Evolutionary conservation across 2,113 vertebrate species (phyloP).

Genomic region (Euleptes europaea): DNA sequence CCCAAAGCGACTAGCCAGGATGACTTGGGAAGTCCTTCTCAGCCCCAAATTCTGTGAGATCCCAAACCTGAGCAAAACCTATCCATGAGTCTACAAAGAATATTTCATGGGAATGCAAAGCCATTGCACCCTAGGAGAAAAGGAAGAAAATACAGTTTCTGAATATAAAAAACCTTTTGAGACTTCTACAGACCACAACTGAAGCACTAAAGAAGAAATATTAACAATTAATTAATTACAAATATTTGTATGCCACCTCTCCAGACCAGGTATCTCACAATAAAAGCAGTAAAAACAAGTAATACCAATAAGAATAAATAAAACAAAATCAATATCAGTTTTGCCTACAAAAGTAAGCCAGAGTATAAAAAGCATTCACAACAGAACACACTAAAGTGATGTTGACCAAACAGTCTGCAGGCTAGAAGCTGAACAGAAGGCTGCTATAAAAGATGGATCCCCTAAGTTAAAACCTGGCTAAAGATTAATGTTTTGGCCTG

Average conservation of each 20-base stretch:
- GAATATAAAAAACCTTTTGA: background rate
- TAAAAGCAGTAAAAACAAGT: background rate
- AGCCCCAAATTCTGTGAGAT: background rate
- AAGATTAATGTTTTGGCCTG: too few species aligned
- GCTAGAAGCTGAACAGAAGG: too few species aligned
- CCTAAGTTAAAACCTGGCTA: too few species aligned
- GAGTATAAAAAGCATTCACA: too few species aligned
- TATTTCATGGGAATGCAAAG: background rate
- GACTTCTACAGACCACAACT: background rate
- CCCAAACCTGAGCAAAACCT: background rate
- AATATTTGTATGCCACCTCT: background rate
- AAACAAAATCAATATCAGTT: too few species aligned
- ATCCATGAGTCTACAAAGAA: background rate
- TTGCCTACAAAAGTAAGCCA: too few species aligned
- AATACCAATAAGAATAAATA: too few species aligned
- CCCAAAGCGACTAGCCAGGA: background rate
- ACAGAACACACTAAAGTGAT: too few species aligned
- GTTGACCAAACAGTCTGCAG: too few species aligned
- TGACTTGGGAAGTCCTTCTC: background rate
- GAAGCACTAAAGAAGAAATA: background rate
- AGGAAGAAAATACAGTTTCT: too few species aligned
- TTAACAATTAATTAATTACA: background rate
- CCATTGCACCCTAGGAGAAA: too few species aligned
- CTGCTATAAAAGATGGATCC: too few species aligned
- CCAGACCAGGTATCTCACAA: background rate